Evolutionary conservation across 53 echinoderm and acorn worm species (phyloP).

Genomic region (Zoroaster sp.): DNA sequence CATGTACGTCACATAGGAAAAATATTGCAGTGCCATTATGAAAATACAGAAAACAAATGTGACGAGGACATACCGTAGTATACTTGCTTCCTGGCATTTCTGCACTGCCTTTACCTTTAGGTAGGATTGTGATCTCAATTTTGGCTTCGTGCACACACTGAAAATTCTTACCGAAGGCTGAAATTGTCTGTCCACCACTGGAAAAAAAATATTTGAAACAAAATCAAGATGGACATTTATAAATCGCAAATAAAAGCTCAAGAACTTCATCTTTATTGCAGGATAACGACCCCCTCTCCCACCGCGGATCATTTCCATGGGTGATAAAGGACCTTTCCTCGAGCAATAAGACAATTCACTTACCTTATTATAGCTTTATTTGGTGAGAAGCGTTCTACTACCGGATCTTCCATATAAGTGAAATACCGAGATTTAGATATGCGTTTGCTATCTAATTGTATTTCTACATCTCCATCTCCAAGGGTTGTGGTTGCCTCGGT

Average conservation of each 20-base stretch:
- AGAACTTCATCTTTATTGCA: too few species aligned
- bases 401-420: constrained; percentile 60
- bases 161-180: constrained; percentile 35
- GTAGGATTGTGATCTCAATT: constrained; percentile 44
- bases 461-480: constrained; percentile 13
- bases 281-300: too few species aligned
- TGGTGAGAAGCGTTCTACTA: constrained; percentile 51
- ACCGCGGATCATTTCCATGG: too few species aligned
- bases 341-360: too few species aligned
- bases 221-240: background rate
- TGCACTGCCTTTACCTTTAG: too few species aligned
- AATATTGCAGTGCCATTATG: too few species aligned
- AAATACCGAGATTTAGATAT: constrained; percentile 30
- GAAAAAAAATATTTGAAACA: background rate
- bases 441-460: constrained; percentile 13
- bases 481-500: background rate
- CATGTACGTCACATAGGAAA: too few species aligned
- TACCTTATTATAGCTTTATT: constrained; percentile 5
- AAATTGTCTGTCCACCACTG: constrained; percentile 52
- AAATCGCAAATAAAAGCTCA: background rate
- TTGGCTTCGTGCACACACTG: constrained; percentile 27
- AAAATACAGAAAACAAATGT: background rate
- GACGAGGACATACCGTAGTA: background rate
- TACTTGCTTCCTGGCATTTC: background rate
- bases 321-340: too few species aligned